Evolutionary conservation across 2,113 vertebrate genomes (phyloP).

Genomic region (Protomyctophum bolini): DNA sequence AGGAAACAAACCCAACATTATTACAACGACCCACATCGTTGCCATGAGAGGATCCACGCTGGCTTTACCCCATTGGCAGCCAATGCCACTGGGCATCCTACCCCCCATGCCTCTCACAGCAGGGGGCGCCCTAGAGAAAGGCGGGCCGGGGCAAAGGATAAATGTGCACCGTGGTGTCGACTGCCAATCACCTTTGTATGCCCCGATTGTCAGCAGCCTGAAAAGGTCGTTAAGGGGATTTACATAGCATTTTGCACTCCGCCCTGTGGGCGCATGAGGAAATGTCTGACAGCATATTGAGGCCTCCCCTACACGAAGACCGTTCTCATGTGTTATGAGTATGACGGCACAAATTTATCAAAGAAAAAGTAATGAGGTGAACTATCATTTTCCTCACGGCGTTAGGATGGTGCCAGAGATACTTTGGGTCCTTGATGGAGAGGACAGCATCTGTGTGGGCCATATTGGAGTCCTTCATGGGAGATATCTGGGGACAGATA

Average conservation of each 20-base stretch:
- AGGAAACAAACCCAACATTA: constrained; percentile 80
- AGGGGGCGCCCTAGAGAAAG: constrained; percentile 80
- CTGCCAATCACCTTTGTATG: constrained; percentile 82
- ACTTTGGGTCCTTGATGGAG: background rate
- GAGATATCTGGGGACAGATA: constrained; percentile 43
- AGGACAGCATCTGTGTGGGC: constrained; percentile 23
- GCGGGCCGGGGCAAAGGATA: constrained; percentile 74
- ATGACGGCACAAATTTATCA: constrained; percentile 27
- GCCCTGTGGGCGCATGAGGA: constrained; percentile 49
- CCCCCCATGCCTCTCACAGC: constrained; percentile 80
- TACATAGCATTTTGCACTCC: constrained; percentile 80
- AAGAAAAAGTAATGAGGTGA: constrained; percentile 9
- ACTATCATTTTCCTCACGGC: background rate
- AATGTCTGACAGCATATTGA: constrained; percentile 61
- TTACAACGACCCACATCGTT: constrained; percentile 67
- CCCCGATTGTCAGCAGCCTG: constrained; percentile 67
- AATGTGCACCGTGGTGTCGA: constrained; percentile 74
- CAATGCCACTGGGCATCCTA: constrained; percentile 77
- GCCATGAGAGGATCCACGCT: constrained; percentile 77
- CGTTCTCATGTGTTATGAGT: constrained; percentile 38
- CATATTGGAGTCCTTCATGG: constrained; percentile 28
- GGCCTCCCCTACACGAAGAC: constrained; percentile 26
- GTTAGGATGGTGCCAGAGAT: background rate
- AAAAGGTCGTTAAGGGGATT: constrained; percentile 82
- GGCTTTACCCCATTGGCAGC: constrained; percentile 74